A percentile compares a stretch with the other conserved stretches of the same genome.
Evolutionary conservation across 1,140 invertebrate genomes (phyloP).

Genomic region (Bombus superbus): DNA sequence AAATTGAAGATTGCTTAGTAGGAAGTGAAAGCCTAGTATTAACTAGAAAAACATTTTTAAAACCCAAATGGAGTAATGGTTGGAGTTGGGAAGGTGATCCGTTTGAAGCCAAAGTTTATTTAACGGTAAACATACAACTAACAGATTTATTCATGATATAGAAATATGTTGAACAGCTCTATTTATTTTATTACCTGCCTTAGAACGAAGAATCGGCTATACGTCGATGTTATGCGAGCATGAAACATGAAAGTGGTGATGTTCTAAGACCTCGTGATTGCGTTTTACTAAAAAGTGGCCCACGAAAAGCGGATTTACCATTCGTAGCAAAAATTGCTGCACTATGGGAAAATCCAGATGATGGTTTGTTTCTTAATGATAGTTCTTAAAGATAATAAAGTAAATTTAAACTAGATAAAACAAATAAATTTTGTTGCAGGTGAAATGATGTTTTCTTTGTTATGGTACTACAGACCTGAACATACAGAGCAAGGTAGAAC

Average conservation of each 20-base stretch:
- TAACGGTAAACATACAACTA: slow-evolving; percentile 88
- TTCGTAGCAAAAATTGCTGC: slow-evolving; percentile 97
- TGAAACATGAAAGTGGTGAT: slow-evolving; percentile 94
- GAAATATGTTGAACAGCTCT: too few species aligned
- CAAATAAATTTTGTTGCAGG: slow-evolving; percentile 83
- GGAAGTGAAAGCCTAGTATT: slow-evolving; percentile 74
- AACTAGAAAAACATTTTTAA: slow-evolving; percentile 80
- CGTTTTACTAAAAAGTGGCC: slow-evolving; percentile 93
- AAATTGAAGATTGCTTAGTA: slow-evolving; percentile 70
- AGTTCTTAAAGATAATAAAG: not conserved
- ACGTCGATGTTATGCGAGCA: slow-evolving; percentile 93
- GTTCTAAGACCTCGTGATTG: slow-evolving; percentile 93
- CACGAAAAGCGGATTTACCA: slow-evolving; percentile 92
- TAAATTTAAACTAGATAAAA: not conserved
- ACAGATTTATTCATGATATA: not conserved
- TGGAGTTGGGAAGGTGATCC: slow-evolving; percentile 95
- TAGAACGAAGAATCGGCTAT: slow-evolving; percentile 92
- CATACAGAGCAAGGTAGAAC: slow-evolving; percentile 95
- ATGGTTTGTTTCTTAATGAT: slow-evolving; percentile 85
- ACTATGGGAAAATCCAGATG: slow-evolving; percentile 96
- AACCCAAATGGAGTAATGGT: slow-evolving; percentile 94
- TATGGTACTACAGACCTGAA: slow-evolving; percentile 99
- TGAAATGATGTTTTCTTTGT: slow-evolving; percentile 97
- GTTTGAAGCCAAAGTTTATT: slow-evolving; percentile 92
- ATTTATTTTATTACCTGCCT: slow-evolving; percentile 56